Base-by-base conservation (phyloP, 1,140 invertebrate species). In the Rhyzopertha dominica region DNA sequence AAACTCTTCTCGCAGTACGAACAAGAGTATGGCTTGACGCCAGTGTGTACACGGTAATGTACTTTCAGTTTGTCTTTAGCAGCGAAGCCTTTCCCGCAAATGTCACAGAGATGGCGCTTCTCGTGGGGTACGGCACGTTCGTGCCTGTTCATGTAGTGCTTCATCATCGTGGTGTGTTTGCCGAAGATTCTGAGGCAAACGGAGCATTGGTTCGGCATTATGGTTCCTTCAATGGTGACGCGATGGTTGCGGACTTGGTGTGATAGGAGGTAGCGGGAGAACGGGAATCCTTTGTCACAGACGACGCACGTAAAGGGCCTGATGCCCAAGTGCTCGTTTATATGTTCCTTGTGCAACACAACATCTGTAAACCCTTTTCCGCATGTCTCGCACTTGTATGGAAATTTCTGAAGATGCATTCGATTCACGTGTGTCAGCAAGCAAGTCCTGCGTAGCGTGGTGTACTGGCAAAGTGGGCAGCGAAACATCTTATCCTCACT, bases 291-390 rank as follows among this genome's bases (percentile, higher is more conserved):
- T 34, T 76, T 75, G 2, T 72, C 72, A 55, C 82, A 85, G 1
- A 79, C 68, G 26, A 76, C 74, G 54, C 83, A 85, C 18, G 66
- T 66, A 53, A 78, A 79, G 0, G 81, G 77, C 49, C 79, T 76
- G 51, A 86, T 80, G 0, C 84, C 79, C 0, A 77, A 77, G 8
- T 84, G 73, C 1, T 78, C 80, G 53, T 82, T 77, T 45, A 78
- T 67, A 36, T 84, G 80, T 48, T 80, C 77, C 19, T 55, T 61
- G 26, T 54, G 61, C 4, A 53, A 47, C 8, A 51, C 31, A 5
- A 47, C 47, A 16, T 61, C 58, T 31, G 54, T 56, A 55, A 75
- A 75, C 0, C 68, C 69, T 57, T 75, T 75, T 0, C 70, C 71
- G 54, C 74, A 76, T 4, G 69, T 55, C 32, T 63, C 65, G 45